These are phyloP conservation scores for Dasyurus viverrinus DNA, from an alignment of 2,113 vertebrate genomes.

Conservation along the genomic window DNA sequence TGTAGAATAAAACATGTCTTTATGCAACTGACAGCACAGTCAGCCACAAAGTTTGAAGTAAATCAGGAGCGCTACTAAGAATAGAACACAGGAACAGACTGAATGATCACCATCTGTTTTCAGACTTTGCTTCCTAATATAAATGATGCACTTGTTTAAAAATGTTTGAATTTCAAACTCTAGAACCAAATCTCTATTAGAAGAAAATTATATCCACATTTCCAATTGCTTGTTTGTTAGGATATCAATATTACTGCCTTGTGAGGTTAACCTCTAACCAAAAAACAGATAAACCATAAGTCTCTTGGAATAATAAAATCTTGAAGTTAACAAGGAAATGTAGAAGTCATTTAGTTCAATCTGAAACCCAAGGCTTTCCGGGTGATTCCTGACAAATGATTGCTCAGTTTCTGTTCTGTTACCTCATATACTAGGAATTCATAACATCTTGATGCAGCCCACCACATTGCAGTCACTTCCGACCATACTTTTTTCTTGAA, in stretches of 20 bases:
- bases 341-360: background rate
- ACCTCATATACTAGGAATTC: background rate
- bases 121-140: background rate
- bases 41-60: conserved; percentile 10
- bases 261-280: background rate
- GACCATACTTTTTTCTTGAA: background rate
- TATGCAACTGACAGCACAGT: conserved; percentile 5
- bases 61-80: background rate
- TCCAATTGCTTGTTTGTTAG: background rate
- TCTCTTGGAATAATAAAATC: background rate
- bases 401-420: background rate
- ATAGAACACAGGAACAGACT: background rate
- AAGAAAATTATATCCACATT: background rate
- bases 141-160: conserved; percentile 14
- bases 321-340: background rate
- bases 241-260: background rate
- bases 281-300: background rate
- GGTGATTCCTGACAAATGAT: background rate
- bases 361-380: background rate
- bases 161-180: background rate
- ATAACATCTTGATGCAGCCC: background rate
- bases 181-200: background rate
- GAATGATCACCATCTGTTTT: conserved; percentile 9
- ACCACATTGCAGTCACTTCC: background rate
- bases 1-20: background rate